These are phyloP conservation scores for Xestia sexstrigata DNA, from an alignment of 2,888 invertebrate genomes.

Conservation along the genomic window DNA sequence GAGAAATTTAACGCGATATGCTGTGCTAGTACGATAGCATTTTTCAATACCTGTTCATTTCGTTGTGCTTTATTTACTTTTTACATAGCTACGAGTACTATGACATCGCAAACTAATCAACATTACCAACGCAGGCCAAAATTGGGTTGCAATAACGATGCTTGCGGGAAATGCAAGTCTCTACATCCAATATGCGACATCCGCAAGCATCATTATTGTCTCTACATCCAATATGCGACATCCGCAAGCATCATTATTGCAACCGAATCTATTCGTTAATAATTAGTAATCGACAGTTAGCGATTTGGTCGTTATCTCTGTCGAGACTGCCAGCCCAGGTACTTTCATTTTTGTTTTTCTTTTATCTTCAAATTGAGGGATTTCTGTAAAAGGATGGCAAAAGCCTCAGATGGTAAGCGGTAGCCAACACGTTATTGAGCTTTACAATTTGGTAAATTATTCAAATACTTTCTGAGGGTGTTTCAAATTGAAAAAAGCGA, in stretches of 20 bases:
- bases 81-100: neutral
- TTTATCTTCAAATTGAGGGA: constrained; percentile 1
- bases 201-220: too few relatives aligned
- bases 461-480: constrained; percentile 5
- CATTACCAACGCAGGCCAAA: neutral
- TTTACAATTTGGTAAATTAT: constrained; percentile 33
- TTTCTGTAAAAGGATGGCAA: constrained; percentile 1
- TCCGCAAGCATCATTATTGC: too few relatives aligned
- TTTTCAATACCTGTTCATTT: constrained; percentile 1
- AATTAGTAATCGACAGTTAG: too few relatives aligned
- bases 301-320: too few relatives aligned
- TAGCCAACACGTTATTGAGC: constrained; percentile 20
- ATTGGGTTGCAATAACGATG: too few relatives aligned
- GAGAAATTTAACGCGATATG: neutral
- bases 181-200: too few relatives aligned
- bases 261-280: too few relatives aligned
- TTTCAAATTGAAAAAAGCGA: constrained; percentile 33
- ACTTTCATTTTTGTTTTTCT: neutral
- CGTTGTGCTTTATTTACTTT: neutral
- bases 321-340: too few relatives aligned
- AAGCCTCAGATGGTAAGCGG: constrained; percentile 27
- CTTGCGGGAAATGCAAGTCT: too few relatives aligned
- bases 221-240: too few relatives aligned
- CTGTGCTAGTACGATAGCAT: neutral
- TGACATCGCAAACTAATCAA: constrained; percentile 26